Evolutionary conservation across 2,797 vertebrate genomes (phyloP).

Genomic region (Gadopsis bispinosus): DNA sequence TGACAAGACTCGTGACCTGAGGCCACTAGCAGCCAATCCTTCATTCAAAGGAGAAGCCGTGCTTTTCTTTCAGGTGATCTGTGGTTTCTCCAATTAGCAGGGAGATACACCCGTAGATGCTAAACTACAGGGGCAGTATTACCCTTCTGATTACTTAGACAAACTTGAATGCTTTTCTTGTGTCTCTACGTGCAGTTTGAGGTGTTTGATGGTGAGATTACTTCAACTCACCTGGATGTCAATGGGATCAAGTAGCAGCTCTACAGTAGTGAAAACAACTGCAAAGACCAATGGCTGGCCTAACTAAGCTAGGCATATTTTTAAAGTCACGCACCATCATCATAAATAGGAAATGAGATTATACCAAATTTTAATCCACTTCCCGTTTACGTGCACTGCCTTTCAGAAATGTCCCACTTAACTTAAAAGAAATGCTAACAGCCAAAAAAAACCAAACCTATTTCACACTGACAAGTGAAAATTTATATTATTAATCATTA

Average conservation of each 20-base stretch:
- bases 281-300: neutral
- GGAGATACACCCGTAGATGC: neutral
- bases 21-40: neutral
- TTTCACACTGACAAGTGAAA: neutral
- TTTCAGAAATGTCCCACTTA: conserved; percentile 1
- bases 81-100: neutral
- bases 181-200: neutral
- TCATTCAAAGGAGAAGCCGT: neutral
- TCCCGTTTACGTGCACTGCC: neutral
- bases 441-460: neutral
- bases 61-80: neutral
- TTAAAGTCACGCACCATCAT: neutral
- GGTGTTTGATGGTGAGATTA: neutral
- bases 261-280: neutral
- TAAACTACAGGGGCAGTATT: neutral
- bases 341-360: neutral
- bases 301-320: neutral
- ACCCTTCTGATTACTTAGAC: neutral
- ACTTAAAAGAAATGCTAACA: too few species aligned
- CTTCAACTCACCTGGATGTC: neutral
- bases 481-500: too few species aligned
- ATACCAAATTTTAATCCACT: neutral
- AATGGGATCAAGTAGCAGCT: neutral
- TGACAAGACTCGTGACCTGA: conserved; percentile 27
- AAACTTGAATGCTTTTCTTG: neutral